Conservation (phyloP, 1,140 invertebrate genomes). For the Caenorhabditis brenneri region DNA sequence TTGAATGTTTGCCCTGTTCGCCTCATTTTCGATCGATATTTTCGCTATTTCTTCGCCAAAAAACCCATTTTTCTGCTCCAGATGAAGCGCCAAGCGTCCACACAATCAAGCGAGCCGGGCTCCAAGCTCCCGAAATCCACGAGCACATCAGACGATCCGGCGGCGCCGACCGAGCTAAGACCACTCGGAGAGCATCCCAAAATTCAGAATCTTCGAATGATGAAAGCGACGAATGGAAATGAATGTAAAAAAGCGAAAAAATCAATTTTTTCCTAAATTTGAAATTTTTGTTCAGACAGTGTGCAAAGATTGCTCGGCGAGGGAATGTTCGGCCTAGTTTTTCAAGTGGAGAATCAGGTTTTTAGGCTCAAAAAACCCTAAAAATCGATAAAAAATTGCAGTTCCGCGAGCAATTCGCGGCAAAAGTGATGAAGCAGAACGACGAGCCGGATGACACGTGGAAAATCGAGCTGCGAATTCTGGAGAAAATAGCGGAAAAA, state of each 20-base stretch:
- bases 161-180: too few species aligned
- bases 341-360: background rate
- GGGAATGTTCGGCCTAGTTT: background rate
- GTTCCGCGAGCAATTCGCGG: background rate
- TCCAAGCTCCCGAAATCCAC: too few species aligned
- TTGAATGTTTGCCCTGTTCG: too few species aligned
- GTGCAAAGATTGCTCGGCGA: background rate
- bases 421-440: background rate
- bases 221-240: background rate
- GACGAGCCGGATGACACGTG: background rate
- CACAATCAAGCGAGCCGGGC: too few species aligned
- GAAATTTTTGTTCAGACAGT: too few species aligned
- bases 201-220: background rate
- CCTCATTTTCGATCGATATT: too few species aligned
- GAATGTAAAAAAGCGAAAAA: background rate
- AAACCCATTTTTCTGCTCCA: too few species aligned
- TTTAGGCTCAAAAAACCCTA: background rate
- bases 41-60: too few species aligned
- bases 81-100: too few species aligned
- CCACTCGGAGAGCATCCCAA: background rate
- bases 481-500: background rate
- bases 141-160: too few species aligned
- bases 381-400: background rate
- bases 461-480: background rate
- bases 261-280: too few species aligned